A percentile compares a stretch with the other conserved stretches of the same genome.
Evolutionary conservation across 1,140 invertebrate species (phyloP).

Genomic region (Homarus americanus): DNA sequence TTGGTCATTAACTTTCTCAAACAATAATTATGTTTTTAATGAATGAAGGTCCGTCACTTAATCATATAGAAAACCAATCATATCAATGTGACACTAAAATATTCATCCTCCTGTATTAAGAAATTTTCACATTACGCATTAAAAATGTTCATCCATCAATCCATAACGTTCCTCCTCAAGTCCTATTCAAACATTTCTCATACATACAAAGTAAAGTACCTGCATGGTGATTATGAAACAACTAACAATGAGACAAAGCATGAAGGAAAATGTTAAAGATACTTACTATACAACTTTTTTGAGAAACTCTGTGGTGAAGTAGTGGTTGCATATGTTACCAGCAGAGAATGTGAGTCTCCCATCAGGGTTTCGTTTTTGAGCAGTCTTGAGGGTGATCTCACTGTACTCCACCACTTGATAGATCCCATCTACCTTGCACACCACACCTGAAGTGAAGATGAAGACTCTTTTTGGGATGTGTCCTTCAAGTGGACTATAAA

Average conservation of each 20-base stretch:
- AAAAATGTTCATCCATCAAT: too few relatives aligned
- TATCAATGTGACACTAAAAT: too few relatives aligned
- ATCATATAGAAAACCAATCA: not conserved
- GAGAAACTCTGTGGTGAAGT: constrained; percentile 94
- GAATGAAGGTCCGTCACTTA: too few relatives aligned
- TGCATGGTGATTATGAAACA: too few relatives aligned
- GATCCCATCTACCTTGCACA: constrained; percentile 92
- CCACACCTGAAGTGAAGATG: constrained; percentile 83
- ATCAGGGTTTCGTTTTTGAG: constrained; percentile 87
- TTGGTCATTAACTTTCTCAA: too few relatives aligned
- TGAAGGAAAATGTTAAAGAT: constrained; percentile 1
- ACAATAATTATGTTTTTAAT: too few relatives aligned
- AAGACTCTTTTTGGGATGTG: too few relatives aligned
- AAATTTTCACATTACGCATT: too few relatives aligned
- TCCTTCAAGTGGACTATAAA: not conserved
- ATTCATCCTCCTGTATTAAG: too few relatives aligned
- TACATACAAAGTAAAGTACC: too few relatives aligned
- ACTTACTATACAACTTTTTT: constrained; percentile 80
- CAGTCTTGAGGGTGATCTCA: constrained; percentile 93
- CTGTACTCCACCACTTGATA: constrained; percentile 99
- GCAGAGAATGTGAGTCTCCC: constrained; percentile 93
- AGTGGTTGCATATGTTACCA: constrained; percentile 99
- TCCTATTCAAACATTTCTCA: too few relatives aligned
- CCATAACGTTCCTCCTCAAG: too few relatives aligned
- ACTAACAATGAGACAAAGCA: not conserved